Base-by-base conservation (phyloP, 2,113 vertebrate species). In the Zosterops hypoxanthus region DNA sequence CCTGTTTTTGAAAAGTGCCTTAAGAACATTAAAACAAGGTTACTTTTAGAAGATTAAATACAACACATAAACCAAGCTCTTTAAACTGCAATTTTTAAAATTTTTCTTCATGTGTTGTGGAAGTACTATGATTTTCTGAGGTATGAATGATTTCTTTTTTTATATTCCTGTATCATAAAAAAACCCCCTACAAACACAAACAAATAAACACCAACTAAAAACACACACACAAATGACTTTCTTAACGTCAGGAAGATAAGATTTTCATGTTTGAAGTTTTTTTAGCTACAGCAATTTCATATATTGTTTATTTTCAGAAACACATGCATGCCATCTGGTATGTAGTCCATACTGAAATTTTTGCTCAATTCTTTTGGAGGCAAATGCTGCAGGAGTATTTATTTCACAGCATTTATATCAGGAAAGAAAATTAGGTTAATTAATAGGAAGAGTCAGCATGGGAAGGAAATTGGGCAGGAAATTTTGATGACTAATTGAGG, bases 191-290 rank as follows among this genome's bases (percentile, higher is more conserved):
- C 21, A 39, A 39, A 53, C 5, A 41, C 5, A 64, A 69, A 28
- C 2, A 78, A 83, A 17, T 4, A 33, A 50, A 46, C 8, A 22
- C 3, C 9, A 29, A 16, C 15, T 53, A 19, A 68, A 60, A 22
- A 0, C 9, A 41, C 1, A 1, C 13, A n/a, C 1, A 1, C 11
- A n/a, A 52, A 52, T 0, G 0, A 29, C 14, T 19, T 50, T 73
- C 36, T 52, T 52, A 70, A 56, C 1, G 52, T 44, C 10, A 36
- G 31, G 9, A 65, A 60, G 6, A 36, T 19, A 41, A 2, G 1
- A 14, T 44, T 70, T 70, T 84, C 1, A 7, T 55, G 15, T 36
- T 29, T 29, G 7, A 29, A 8, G 4, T 4, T 33, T 11, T 55
- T 57, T 25, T 7, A 65, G 12, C 36, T 57, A 6, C 7, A 47